phyloP scores from a whole-genome alignment of 2,888 invertebrate genomes.

The Nomada flava region DNA sequence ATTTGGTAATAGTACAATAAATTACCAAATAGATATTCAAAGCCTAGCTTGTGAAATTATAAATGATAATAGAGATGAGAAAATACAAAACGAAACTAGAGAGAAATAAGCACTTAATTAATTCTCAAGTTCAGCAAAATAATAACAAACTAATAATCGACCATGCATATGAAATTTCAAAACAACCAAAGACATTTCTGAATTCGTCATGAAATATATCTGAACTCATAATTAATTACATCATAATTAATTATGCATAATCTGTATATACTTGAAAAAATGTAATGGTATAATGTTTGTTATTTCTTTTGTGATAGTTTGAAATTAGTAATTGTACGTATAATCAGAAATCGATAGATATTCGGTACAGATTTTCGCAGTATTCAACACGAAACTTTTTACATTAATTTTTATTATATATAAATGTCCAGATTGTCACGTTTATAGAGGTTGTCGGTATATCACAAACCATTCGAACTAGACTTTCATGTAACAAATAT shows the following conservation, averaged over 20 bases:
- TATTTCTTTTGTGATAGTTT: background rate
- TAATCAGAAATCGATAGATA: background rate
- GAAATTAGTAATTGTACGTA: background rate
- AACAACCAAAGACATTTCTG: background rate
- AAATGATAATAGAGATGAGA: slow-evolving; percentile 19
- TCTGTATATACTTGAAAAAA: slow-evolving; percentile 1
- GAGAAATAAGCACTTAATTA: background rate
- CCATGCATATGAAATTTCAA: background rate
- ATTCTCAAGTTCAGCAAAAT: background rate
- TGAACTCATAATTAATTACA: too few species aligned
- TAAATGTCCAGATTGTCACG: slow-evolving; percentile 45
- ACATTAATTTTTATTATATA: slow-evolving; percentile 9
- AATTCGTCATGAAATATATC: too few species aligned
- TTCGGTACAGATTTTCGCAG: background rate
- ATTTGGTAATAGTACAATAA: slow-evolving; percentile 53
- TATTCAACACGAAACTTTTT: slow-evolving; percentile 14
- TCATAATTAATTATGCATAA: background rate
- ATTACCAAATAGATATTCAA: slow-evolving; percentile 46
- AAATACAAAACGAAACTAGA: background rate
- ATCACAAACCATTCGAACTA: slow-evolving; percentile 48
- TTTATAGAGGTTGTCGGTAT: slow-evolving; percentile 26
- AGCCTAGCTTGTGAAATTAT: slow-evolving; percentile 51
- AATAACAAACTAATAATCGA: slow-evolving; percentile 18
- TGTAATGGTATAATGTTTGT: background rate
- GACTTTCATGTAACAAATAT: slow-evolving; percentile 67